Conservation (phyloP, 2,888 invertebrate species). For the Epiperipatus broadwayi region DNA sequence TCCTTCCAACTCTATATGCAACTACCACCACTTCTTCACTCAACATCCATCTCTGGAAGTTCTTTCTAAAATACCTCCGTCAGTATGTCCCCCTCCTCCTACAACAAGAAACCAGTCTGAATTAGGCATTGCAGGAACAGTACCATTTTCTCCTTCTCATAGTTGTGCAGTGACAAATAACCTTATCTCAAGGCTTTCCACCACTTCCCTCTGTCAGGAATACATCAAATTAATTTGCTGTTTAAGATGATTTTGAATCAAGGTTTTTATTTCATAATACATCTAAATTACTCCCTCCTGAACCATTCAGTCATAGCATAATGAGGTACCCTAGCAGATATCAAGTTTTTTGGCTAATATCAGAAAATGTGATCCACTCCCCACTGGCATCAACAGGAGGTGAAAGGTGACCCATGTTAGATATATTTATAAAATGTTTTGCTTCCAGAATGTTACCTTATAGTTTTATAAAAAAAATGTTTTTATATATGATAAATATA, state of each 20-base stretch:
- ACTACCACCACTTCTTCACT: slow-evolving; percentile 33
- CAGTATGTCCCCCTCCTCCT: neutral
- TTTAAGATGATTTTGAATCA: slow-evolving; percentile 46
- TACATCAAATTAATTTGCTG: slow-evolving; percentile 45
- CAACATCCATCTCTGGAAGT: slow-evolving; percentile 32
- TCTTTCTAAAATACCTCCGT: neutral
- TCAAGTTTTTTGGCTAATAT: too few relatives aligned
- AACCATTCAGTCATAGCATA: slow-evolving; percentile 35
- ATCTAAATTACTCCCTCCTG: slow-evolving; percentile 46
- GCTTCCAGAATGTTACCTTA: too few relatives aligned
- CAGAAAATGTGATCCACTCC: too few relatives aligned
- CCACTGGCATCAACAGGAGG: too few relatives aligned
- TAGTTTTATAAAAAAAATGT: too few relatives aligned
- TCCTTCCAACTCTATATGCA: slow-evolving; percentile 26
- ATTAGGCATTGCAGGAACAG: neutral
- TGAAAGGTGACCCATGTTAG: too few relatives aligned
- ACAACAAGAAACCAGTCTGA: too few relatives aligned
- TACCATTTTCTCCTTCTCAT: neutral
- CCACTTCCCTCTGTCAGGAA: slow-evolving; percentile 41
- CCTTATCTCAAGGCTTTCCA: slow-evolving; percentile 25
- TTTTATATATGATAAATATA: too few relatives aligned
- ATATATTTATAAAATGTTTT: too few relatives aligned
- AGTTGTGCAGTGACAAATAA: neutral
- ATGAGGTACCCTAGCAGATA: slow-evolving; percentile 27
- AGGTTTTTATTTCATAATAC: slow-evolving; percentile 46